A percentile compares a stretch with the other conserved stretches of the same genome.
phyloP scores from a whole-genome alignment of 2,888 invertebrate genomes.

The Phymatocera aterrima region DNA sequence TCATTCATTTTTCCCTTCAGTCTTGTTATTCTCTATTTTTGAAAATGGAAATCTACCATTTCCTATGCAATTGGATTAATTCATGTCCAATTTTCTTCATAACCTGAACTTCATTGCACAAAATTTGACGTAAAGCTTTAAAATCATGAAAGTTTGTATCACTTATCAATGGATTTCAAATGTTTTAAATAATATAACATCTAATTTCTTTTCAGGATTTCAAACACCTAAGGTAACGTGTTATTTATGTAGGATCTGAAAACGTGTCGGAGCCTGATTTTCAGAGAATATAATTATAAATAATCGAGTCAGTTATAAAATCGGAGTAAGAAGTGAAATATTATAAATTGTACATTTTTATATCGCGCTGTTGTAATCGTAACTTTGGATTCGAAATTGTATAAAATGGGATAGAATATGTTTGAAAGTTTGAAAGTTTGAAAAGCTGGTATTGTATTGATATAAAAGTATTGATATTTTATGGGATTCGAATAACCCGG shows the following conservation, averaged over 20 bases:
- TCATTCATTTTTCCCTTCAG: slow-evolving; percentile 17
- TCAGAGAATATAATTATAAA: neutral
- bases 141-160: neutral
- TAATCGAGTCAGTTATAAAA: slow-evolving; percentile 1
- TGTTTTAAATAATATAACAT: neutral
- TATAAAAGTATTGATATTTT: slow-evolving; percentile 9
- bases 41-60: no score
- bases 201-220: neutral
- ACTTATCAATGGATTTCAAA: neutral
- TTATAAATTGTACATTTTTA: slow-evolving; percentile 15
- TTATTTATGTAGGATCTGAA: slow-evolving; percentile 1
- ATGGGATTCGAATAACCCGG: neutral
- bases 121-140: neutral
- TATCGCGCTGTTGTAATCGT: slow-evolving; percentile 16
- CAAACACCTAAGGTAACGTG: neutral
- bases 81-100: neutral
- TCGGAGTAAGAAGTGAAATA: neutral
- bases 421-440: neutral
- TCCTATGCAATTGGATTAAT: neutral
- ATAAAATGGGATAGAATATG: neutral
- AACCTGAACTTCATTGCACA: slow-evolving; percentile 5
- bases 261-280: neutral
- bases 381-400: neutral
- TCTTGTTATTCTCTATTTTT: neutral
- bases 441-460: no score